A percentile compares a stretch with the other conserved stretches of the same genome.
Conservation (phyloP, 1,140 invertebrate genomes). For the Microplitis demolitor region DNA sequence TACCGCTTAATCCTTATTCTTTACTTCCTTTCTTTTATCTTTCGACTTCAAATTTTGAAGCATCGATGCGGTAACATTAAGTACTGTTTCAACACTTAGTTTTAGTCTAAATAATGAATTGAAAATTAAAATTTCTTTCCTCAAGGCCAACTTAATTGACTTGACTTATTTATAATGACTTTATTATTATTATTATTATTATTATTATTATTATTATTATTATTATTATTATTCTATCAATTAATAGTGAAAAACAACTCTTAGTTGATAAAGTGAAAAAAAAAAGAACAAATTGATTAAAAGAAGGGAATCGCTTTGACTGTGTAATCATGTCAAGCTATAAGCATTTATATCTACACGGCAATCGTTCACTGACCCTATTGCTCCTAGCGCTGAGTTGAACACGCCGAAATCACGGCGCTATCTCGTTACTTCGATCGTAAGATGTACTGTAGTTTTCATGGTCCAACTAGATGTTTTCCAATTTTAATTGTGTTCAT, state of each 20-base stretch:
- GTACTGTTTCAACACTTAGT: too few species aligned
- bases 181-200: too few species aligned
- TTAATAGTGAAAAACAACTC: too few species aligned
- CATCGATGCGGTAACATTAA: neutral
- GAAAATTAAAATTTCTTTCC: too few species aligned
- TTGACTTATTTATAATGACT: too few species aligned
- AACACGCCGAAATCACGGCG: constrained; percentile 13
- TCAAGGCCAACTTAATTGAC: too few species aligned
- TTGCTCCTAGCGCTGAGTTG: constrained; percentile 3
- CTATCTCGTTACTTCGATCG: constrained; percentile 20
- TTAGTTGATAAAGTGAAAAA: too few species aligned
- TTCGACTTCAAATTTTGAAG: neutral
- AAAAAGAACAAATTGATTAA: neutral
- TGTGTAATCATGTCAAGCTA: neutral
- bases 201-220: too few species aligned
- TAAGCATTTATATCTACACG: neutral
- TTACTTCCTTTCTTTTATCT: neutral
- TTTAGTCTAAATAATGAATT: too few species aligned
- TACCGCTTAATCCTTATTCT: neutral
- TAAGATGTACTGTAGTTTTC: constrained; percentile 12
- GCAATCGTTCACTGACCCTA: constrained; percentile 21
- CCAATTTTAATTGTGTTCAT: neutral
- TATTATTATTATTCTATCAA: too few species aligned
- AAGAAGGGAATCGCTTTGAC: neutral
- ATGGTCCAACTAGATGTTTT: neutral